Conservation (phyloP, 2,113 vertebrate genomes). For the Nesoenas mayeri region DNA sequence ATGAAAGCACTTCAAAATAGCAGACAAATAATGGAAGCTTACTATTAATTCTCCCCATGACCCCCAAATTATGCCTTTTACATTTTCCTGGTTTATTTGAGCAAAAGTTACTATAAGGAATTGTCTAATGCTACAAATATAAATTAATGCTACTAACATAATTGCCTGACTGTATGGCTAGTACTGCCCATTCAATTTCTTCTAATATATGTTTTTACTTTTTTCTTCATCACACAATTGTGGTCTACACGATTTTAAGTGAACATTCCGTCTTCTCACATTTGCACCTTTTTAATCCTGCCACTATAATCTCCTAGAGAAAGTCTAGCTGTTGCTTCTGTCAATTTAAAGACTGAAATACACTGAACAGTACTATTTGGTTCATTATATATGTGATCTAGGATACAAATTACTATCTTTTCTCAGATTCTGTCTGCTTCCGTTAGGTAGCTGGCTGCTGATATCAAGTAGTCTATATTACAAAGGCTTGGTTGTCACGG, state of each 20-base stretch:
- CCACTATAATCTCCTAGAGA: neutral
- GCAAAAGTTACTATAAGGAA: neutral
- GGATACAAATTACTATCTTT: neutral
- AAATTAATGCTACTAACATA: neutral
- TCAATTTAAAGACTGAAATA: neutral
- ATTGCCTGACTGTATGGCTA: neutral
- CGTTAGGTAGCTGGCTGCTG: neutral
- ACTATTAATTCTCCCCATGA: neutral
- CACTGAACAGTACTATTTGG: neutral
- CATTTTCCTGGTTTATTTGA: neutral
- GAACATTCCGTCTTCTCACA: neutral
- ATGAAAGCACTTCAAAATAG: slow-evolving; percentile 38
- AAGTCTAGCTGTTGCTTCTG: neutral
- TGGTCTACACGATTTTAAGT: neutral
- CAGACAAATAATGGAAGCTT: neutral
- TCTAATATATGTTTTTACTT: neutral
- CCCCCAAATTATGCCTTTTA: neutral
- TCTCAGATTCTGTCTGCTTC: neutral
- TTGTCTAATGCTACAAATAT: neutral
- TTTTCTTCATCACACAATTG: neutral
- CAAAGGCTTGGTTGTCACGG: neutral
- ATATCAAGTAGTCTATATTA: neutral
- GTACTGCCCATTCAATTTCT: neutral
- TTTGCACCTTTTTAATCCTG: neutral
- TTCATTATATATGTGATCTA: neutral